Evolutionary conservation across 2,113 vertebrate genomes (phyloP).

Genomic region (Canis aureus): DNA sequence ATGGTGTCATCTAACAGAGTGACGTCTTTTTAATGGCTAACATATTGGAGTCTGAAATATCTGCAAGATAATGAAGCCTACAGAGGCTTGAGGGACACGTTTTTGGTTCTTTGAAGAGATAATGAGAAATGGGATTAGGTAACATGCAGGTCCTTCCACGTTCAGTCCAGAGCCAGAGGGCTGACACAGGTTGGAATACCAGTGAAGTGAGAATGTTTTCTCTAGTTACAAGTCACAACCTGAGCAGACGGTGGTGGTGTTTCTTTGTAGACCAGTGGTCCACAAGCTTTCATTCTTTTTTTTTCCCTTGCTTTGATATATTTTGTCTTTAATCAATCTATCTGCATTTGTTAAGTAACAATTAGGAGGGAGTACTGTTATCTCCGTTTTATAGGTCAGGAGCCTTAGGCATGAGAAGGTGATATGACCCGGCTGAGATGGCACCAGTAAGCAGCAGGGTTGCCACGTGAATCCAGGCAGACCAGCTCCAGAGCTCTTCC

Average conservation of each 20-base stretch:
- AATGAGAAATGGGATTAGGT: slow-evolving; percentile 62
- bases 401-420: background rate
- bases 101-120: slow-evolving; percentile 60
- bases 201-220: background rate
- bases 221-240: background rate
- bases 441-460: no score
- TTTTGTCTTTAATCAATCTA: slow-evolving; percentile 10
- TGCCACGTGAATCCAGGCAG: background rate
- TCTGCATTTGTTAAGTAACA: background rate
- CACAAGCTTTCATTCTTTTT: background rate
- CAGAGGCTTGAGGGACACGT: background rate
- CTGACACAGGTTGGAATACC: background rate
- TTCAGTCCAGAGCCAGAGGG: slow-evolving; percentile 11
- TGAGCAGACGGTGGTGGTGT: background rate
- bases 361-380: background rate
- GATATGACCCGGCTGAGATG: background rate
- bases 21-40: slow-evolving; percentile 80
- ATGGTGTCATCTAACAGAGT: slow-evolving; percentile 77
- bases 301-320: background rate
- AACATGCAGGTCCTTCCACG: background rate
- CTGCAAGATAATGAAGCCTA: slow-evolving; percentile 75
- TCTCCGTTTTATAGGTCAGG: background rate
- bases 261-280: background rate
- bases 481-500: background rate
- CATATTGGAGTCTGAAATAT: slow-evolving; percentile 76